Base-by-base conservation (phyloP, 2,888 invertebrate genomes). In the Eueremaeus valkanovi region DNA sequence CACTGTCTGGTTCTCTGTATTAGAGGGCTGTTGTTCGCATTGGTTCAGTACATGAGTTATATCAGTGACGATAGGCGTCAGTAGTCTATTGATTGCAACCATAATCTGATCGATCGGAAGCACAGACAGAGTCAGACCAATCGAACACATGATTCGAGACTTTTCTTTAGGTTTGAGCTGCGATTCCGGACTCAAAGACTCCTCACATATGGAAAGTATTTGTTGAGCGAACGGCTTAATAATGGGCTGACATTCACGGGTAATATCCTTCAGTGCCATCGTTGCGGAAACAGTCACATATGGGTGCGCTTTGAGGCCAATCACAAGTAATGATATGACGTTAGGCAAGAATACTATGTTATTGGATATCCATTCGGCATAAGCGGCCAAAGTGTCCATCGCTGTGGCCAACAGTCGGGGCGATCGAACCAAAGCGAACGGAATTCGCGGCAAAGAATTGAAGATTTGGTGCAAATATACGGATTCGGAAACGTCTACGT, bases 221-320 rank as follows among this genome's bases (percentile, higher is more conserved):
- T 90, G 89, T 31, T 89, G 88, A 0, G 91, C 91, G 81, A 89
- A 90, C 0, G 90, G 90, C 70, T 88, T 87, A 79, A 95, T 87
- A 82, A 89, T 89, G 72, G 88, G 81, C 80, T 89, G 88, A 82
- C 93, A 93, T 83, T 93, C 93, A 45, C 90, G 86, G 42, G 92
- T 90, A 51, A 96, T 87, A 81, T 94, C 94, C 82, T 94, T 92
- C 16, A 95, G 86, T 31, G 95, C 94, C 83, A 94, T 88, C 3
- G 94, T 93, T 0, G 93, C 90, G n/a, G 80, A 79, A 75, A 91
- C 88, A 5, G 91, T 89, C 0, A 91, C 89, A 77, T 91, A 90
- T 36, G 88, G 86, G 79, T 89, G 87, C 16, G 74, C 45, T 40
- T 85, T 87, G 16, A 92, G 83, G 0, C 90, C 90, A 45, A 84